phyloP scores from a whole-genome alignment of 2,888 invertebrate species.

The Limnephilus lunatus region DNA sequence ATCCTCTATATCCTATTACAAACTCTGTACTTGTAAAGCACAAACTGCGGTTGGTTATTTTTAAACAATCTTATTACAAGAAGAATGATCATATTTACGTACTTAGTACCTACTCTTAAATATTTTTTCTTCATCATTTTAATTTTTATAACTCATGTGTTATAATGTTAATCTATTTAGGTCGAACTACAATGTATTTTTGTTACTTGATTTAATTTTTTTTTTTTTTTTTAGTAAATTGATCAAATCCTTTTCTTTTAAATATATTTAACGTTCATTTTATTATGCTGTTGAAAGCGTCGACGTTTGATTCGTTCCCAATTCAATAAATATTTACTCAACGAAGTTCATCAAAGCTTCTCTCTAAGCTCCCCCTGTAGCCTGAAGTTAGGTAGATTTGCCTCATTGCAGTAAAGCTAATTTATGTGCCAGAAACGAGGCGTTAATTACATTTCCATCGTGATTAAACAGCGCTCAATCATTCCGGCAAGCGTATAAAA shows the following conservation, averaged over 20 bases:
- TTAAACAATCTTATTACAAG: too few relatives aligned
- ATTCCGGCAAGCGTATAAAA: conserved; percentile 17
- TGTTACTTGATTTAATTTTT: not conserved
- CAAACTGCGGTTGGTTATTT: too few relatives aligned
- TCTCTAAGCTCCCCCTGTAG: not conserved
- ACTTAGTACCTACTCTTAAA: too few relatives aligned
- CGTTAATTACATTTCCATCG: conserved; percentile 25
- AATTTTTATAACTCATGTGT: too few relatives aligned
- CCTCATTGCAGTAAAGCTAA: not conserved
- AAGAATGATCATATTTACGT: too few relatives aligned
- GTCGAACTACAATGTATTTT: too few relatives aligned
- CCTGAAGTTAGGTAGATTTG: not conserved
- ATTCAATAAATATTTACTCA: not conserved
- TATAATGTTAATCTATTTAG: too few relatives aligned
- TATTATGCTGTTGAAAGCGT: not conserved
- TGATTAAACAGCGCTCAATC: conserved; percentile 4
- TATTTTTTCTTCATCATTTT: too few relatives aligned
- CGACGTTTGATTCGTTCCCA: not conserved
- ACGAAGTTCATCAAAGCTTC: not conserved
- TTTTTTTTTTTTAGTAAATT: too few relatives aligned
- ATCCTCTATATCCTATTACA: too few relatives aligned
- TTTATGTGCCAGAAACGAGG: conserved; percentile 13
- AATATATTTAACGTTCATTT: not conserved
- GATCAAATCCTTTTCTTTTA: too few relatives aligned
- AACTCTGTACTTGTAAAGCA: too few relatives aligned